Evolutionary conservation across 2,888 invertebrate species (phyloP).

Genomic region (Microchrysa polita): DNA sequence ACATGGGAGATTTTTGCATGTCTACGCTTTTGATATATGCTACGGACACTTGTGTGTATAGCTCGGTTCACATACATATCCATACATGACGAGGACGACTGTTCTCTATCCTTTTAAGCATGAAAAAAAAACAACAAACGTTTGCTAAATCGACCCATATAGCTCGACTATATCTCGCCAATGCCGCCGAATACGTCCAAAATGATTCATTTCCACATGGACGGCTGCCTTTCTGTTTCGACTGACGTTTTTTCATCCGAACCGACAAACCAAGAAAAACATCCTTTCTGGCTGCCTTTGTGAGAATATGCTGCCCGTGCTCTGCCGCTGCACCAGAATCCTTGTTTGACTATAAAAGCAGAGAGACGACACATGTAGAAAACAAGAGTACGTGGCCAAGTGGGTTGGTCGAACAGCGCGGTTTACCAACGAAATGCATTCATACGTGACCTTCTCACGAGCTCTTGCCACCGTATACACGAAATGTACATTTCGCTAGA

Average conservation of each 20-base stretch:
- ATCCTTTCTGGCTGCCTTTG: slow-evolving; percentile 7
- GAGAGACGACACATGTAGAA: too few relatives aligned
- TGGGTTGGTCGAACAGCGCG: neutral
- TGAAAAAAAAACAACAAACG: neutral
- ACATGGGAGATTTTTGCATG: neutral
- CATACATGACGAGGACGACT: too few relatives aligned
- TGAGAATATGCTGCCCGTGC: too few relatives aligned
- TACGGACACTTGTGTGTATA: neutral
- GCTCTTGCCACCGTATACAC: neutral
- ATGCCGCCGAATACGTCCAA: neutral
- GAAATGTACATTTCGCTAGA: neutral
- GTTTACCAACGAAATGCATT: neutral
- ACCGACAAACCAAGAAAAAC: neutral
- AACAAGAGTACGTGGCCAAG: neutral
- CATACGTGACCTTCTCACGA: neutral
- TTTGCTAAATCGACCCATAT: neutral
- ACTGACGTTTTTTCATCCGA: neutral
- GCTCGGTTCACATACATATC: neutral
- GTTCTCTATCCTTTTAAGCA: neutral
- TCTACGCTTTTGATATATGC: neutral
- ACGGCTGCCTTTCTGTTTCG: neutral
- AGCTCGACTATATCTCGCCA: neutral
- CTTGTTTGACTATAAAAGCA: too few relatives aligned
- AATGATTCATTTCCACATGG: slow-evolving; percentile 5
- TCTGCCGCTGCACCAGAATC: neutral